Evolutionary conservation across 2,888 invertebrate species (phyloP), one percentile per base, ranked within the genome.

Genomic region (Microchrysa polita): DNA sequence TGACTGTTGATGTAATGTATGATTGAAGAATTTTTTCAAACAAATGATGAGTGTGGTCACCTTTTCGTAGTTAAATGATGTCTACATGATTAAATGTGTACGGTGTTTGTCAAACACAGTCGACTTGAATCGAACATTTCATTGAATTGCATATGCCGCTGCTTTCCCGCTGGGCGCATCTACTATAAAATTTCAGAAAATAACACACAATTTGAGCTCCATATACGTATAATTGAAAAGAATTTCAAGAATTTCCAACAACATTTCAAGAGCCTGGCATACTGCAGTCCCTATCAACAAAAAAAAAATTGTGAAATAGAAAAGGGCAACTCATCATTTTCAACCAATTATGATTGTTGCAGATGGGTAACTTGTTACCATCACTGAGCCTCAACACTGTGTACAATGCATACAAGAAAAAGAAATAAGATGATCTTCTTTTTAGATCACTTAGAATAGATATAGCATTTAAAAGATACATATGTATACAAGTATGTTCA

Each of bases 151-250:
- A 34, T 7, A 34, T 7, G 27, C 27, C 27, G n/a, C n/a, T 34
- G 27, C 2, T 34, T 34, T 34, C 27, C 27, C 27, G 4, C 27
- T 34, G 27, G 27, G 7, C 27, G 27, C 27, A 5, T 34, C 27
- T 7, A 34, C n/a, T 61, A 48, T 65, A 44, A 16, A 42, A 44
- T 7, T 14, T 44, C 53, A 23, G 53, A 5, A 53, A 53, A 27
- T 52, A 10, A 34, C 27, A 48, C 22, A 59, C 22, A 34, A 55
- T 55, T 57, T 40, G 16, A 40, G 57, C 14, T 53, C 55, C 27
- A n/a, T n/a, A n/a, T n/a, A n/a, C n/a, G n/a, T 55, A 69, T 69
- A 69, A 69, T 69, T 69, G 69, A 69, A 69, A 69, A 55, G 69
- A 69, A 69, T 69, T 69, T 69, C 40, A 69, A 69, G 69, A 69